Percentiles rank a stretch among this genome's conserved stretches.
These are phyloP conservation scores for Metalampra italica DNA, from an alignment of 2,888 invertebrate species.

Conservation along the genomic window DNA sequence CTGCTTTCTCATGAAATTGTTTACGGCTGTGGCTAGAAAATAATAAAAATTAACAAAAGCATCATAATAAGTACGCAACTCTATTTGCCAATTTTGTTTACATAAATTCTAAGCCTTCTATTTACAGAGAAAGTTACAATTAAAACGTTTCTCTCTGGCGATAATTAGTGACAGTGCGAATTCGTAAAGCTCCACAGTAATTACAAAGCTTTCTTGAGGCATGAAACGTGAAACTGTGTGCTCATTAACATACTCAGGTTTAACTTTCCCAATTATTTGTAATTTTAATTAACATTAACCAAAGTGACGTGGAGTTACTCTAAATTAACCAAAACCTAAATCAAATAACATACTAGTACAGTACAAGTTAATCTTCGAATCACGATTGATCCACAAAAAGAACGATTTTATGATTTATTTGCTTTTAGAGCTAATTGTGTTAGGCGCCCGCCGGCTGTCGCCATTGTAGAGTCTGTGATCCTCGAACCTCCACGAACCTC, in stretches of 20 bases:
- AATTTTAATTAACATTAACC: constrained; percentile 48
- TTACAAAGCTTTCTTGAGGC: constrained; percentile 52
- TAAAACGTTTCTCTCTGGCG: constrained; percentile 58
- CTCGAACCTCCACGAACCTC: too few species aligned
- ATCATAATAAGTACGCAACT: neutral
- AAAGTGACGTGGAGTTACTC: constrained; percentile 28
- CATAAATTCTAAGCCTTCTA: too few species aligned
- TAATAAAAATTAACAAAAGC: neutral
- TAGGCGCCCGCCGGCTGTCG: constrained; percentile 45
- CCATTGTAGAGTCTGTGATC: constrained; percentile 37
- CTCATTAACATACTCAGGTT: constrained; percentile 45
- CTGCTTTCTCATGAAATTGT: neutral
- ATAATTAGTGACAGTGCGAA: constrained; percentile 65
- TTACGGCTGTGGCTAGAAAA: neutral
- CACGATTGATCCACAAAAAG: constrained; percentile 37
- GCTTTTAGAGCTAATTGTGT: constrained; percentile 56
- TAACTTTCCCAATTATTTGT: constrained; percentile 59
- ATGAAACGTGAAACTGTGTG: constrained; percentile 51
- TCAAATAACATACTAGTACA: constrained; percentile 17
- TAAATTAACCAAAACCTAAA: constrained; percentile 9
- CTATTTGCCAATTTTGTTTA: too few species aligned
- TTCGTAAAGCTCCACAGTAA: constrained; percentile 46
- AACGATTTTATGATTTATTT: constrained; percentile 62
- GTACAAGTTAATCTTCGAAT: constrained; percentile 42
- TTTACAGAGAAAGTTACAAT: constrained; percentile 59